Percentiles rank a stretch among this genome's conserved stretches.
phyloP scores from a whole-genome alignment of 2,888 invertebrate species.

The Nymphalis urticae region DNA sequence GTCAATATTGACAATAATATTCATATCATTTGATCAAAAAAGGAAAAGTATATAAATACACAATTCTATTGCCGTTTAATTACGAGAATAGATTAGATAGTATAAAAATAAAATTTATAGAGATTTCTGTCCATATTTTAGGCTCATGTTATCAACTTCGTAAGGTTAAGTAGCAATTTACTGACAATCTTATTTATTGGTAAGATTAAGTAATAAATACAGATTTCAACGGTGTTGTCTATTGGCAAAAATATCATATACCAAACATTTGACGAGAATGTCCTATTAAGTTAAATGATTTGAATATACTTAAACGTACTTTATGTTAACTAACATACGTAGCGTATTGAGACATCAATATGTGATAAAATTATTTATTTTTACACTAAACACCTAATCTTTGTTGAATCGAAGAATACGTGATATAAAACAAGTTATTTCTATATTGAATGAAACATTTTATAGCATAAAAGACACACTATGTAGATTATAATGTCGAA shows the following conservation, averaged over 20 bases:
- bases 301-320: not conserved
- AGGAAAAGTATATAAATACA: too few relatives aligned
- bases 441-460: too few relatives aligned
- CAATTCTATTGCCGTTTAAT: not conserved
- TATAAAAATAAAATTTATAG: constrained; percentile 35
- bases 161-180: constrained; percentile 19
- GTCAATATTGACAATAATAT: too few relatives aligned
- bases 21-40: too few relatives aligned
- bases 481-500: too few relatives aligned
- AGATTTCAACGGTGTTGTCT: constrained; percentile 22
- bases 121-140: constrained; percentile 30
- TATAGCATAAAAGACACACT: too few relatives aligned
- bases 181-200: constrained; percentile 36
- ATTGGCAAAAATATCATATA: constrained; percentile 20
- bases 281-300: not conserved
- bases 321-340: not conserved
- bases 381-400: too few relatives aligned
- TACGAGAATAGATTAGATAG: constrained; percentile 11
- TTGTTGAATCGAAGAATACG: too few relatives aligned
- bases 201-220: constrained; percentile 39
- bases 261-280: not conserved
- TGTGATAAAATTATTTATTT: too few relatives aligned
- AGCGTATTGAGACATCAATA: too few relatives aligned
- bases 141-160: constrained; percentile 4
- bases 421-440: too few relatives aligned